Base-by-base conservation (phyloP, 2,888 invertebrate genomes). In the Himalopsyche anomala region DNA sequence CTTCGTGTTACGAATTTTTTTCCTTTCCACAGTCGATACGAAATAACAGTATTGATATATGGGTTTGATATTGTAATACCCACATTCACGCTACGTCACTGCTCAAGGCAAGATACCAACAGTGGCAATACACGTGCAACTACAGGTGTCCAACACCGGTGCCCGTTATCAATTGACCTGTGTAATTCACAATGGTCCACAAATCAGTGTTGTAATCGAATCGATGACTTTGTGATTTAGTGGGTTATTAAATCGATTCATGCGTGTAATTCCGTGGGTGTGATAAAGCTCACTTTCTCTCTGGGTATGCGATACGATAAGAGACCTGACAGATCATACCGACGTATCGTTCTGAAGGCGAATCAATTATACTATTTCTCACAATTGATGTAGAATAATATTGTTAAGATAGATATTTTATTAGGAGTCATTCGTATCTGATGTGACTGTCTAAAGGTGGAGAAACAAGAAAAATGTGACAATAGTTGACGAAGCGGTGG, bases 161-260 rank as follows among this genome's bases (percentile, higher is more conserved):
- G 1, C n/a, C 62, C 62, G 62, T 62, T 62, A 62, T 62, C 62
- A 62, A 62, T 62, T 62, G 19, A 62, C 62, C 62, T 62, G 62
- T 62, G 62, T 62, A 62, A 62, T 62, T 62, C 62, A 62, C 62
- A 62, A 62, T 62, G 62, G 62, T 19, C 62, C 19, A 19, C 62
- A 62, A 62, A 62, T 62, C 28, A 62, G 62, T 62, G 62, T 62
- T 19, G 62, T 62, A 62, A 62, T 62, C 62, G 62, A 62, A 62
- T 19, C 19, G 19, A 62, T 62, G 62, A 62, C 62, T 62, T 19
- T n/a, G 62, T 62, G 62, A 62, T 62, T 62, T 62, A 62, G 62
- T 62, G 62, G 62, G 62, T 62, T 62, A 62, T 62, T 62, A 62
- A 62, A 62, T 62, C 62, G 62, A 28, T 62, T 62, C 62, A 28